Base-by-base conservation (phyloP, 1,140 invertebrate genomes). In the Sycophaga agraensis region DNA sequence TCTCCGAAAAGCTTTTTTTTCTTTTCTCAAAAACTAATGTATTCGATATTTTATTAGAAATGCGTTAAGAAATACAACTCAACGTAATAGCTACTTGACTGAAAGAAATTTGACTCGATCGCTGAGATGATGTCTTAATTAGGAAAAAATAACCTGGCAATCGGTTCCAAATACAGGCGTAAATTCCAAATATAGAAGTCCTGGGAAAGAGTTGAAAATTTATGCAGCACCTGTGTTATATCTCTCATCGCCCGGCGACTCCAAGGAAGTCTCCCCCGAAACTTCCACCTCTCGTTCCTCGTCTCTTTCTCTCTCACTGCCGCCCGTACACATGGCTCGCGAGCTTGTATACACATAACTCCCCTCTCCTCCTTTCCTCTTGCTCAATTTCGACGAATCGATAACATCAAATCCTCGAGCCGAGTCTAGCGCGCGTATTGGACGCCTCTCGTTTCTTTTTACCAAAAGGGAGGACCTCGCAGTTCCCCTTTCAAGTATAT, bases 351-450 rank as follows among this genome's bases (percentile, higher is more conserved):
- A 31, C 28, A 11, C 49, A 26, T 31, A 24, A 17, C 21, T 24
- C 24, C 22, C 19, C 43, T 9, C 21, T 17, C 28, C 16, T 21
- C 64, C 54, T 39, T 40, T 58, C 65, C 63, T 65, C 5, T 68
- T 72, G 45, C 56, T 50, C 58, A 64, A 68, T 69, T 72, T 72
- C 70, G 60, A 35, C 63, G 70, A 68, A 72, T 64, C 64, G 70
- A 70, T 72, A 69, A 48, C 59, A 70, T 70, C 68, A 17, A 35
- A 56, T 68, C 43, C 55, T 46, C 19, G 46, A n/a, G 21, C 19
- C 17, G 43, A 40, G 39, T 26, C 34, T 21, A 49, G 46, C 42
- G 50, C 17, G 9, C 24, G 50, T 31, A 31, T 11, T 4, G 5
- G 28, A 31, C 11, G 11, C 11, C 28, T 4, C 5, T 31, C 28